These are phyloP conservation scores for Acanthiza pusilla DNA, from an alignment of 2,797 vertebrate species.

Conservation along the genomic window DNA sequence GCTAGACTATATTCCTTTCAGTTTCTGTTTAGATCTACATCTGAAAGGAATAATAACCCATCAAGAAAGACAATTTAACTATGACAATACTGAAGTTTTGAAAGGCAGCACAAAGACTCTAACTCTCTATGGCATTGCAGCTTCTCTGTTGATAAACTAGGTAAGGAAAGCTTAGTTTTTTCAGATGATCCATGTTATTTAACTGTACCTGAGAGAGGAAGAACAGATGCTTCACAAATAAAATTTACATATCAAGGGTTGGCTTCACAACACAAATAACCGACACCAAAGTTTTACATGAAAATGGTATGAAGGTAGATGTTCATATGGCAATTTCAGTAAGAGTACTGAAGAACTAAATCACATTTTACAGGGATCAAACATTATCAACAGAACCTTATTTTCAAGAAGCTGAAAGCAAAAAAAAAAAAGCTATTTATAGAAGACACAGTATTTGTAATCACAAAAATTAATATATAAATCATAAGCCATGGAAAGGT, in stretches of 20 bases:
- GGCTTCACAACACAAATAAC: not conserved
- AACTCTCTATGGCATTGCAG: not conserved
- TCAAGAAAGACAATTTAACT: not conserved
- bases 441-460: not conserved
- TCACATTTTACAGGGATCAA: not conserved
- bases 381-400: not conserved
- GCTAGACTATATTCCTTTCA: not conserved
- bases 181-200: not conserved
- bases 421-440: not conserved
- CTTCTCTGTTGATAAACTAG: not conserved
- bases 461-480: not conserved
- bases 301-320: not conserved
- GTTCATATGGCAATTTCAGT: not conserved
- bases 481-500: not conserved
- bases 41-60: not conserved
- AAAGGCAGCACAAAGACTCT: slow-evolving; percentile 6
- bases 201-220: not conserved
- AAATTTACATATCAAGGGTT: not conserved
- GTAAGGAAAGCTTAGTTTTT: not conserved
- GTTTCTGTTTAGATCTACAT: not conserved
- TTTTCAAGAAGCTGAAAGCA: not conserved
- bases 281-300: not conserved
- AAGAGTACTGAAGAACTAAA: not conserved
- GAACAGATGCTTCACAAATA: not conserved
- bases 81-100: not conserved